Percentiles rank a stretch among this genome's conserved stretches.
Conservation (phyloP, 2,113 vertebrate species). For the Chitala chitala region DNA sequence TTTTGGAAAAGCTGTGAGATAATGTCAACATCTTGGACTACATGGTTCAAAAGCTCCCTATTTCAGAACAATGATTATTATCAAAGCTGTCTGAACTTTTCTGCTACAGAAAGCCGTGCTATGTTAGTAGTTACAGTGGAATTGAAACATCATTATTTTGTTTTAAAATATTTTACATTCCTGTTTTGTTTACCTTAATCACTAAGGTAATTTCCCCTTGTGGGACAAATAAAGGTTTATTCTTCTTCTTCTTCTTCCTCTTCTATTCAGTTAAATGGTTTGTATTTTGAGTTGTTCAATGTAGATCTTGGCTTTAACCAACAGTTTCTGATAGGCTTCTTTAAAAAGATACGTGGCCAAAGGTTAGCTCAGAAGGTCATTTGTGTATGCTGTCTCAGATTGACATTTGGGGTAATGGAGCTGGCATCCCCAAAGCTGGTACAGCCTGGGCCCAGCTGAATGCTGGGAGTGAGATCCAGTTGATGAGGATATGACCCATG, state of each 20-base stretch:
- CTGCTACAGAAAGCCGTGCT: no score
- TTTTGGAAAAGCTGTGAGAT: background rate
- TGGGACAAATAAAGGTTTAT: no score
- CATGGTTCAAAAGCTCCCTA: constrained; percentile 1
- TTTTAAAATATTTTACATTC: no score
- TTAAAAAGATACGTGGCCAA: background rate
- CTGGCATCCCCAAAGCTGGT: background rate
- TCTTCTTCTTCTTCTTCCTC: no score
- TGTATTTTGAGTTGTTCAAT: background rate
- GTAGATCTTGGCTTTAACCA: background rate
- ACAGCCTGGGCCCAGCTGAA: background rate
- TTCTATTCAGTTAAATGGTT: no score
- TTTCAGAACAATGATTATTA: background rate
- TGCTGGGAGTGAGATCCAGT: background rate
- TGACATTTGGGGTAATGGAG: background rate
- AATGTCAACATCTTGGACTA: background rate
- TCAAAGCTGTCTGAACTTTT: background rate
- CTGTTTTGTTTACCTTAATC: no score
- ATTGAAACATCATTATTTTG: no score
- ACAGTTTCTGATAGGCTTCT: background rate
- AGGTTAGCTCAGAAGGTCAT: background rate
- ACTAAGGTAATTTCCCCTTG: no score
- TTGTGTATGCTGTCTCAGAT: background rate
- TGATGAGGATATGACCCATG: background rate
- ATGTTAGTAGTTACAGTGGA: no score